A percentile compares a stretch with the other conserved stretches of the same genome.
phyloP scores from a whole-genome alignment of 2,797 vertebrate species.

The Cyprinella venusta region DNA sequence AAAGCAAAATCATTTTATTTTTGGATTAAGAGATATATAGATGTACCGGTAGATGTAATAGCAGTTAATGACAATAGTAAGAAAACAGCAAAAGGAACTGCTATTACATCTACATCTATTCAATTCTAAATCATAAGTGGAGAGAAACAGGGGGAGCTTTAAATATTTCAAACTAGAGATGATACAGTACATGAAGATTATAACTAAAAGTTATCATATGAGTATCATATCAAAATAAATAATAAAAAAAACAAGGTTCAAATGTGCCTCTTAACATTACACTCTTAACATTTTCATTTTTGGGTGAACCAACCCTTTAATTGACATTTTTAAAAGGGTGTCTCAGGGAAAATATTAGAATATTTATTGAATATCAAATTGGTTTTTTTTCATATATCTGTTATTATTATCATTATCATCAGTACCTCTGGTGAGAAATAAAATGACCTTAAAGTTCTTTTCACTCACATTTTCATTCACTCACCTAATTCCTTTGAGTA shows the following conservation, averaged over 20 bases:
- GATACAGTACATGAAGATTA: neutral
- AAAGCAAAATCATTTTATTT: neutral
- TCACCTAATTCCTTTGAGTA: slow-evolving; percentile 75
- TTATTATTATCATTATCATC: neutral
- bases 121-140: neutral
- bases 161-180: neutral
- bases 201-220: neutral
- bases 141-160: neutral
- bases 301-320: neutral
- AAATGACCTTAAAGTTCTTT: slow-evolving; percentile 28
- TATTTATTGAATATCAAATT: neutral
- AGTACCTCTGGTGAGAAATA: slow-evolving; percentile 36
- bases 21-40: too few species aligned
- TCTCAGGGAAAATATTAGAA: neutral
- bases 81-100: neutral
- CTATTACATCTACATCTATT: neutral
- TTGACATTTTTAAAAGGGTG: neutral
- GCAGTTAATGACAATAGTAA: too few species aligned
- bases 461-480: slow-evolving; percentile 18
- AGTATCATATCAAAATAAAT: neutral
- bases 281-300: too few species aligned
- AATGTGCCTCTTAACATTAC: neutral
- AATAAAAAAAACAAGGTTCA: neutral
- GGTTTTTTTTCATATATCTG: neutral
- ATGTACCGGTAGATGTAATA: too few species aligned